A percentile compares a stretch with the other conserved stretches of the same genome.
phyloP scores from a whole-genome alignment of 1,140 invertebrate genomes.

The Agrypnia vestita region DNA sequence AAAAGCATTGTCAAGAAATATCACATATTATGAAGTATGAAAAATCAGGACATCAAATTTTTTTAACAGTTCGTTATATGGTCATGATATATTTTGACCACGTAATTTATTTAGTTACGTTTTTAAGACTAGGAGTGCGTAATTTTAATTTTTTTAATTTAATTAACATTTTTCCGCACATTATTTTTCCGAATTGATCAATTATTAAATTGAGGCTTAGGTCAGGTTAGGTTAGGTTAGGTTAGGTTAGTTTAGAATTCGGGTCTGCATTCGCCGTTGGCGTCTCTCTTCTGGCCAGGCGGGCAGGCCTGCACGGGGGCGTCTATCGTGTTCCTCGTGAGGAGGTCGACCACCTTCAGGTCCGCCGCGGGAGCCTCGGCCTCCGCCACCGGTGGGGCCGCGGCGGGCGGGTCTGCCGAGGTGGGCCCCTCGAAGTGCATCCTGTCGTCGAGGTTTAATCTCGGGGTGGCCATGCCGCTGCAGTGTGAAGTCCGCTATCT shows the following conservation, averaged over 20 bases:
- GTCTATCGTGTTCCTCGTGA: conserved; percentile 42
- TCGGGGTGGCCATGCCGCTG: background rate
- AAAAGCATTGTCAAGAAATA: no score
- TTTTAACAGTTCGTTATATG: no score
- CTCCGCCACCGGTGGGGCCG: background rate
- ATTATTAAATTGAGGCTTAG: background rate
- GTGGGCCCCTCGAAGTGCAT: conserved; percentile 1
- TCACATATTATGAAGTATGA: no score
- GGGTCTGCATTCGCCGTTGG: conserved; percentile 2
- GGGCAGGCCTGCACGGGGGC: conserved; percentile 16
- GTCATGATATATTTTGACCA: no score
- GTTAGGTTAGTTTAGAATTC: conserved; percentile 2
- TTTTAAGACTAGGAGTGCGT: no score
- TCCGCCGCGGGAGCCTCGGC: background rate
- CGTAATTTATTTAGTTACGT: no score
- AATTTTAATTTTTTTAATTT: no score
- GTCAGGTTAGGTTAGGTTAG: background rate
- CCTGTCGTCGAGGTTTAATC: background rate
- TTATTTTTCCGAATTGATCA: no score
- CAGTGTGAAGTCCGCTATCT: no score
- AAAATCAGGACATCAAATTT: no score
- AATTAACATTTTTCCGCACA: no score
- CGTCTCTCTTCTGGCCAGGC: conserved; percentile 7
- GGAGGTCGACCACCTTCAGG: background rate
- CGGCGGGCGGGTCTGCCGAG: background rate